Base-by-base conservation (phyloP, 1,140 invertebrate species). In the Drosophila ficusphila region DNA sequence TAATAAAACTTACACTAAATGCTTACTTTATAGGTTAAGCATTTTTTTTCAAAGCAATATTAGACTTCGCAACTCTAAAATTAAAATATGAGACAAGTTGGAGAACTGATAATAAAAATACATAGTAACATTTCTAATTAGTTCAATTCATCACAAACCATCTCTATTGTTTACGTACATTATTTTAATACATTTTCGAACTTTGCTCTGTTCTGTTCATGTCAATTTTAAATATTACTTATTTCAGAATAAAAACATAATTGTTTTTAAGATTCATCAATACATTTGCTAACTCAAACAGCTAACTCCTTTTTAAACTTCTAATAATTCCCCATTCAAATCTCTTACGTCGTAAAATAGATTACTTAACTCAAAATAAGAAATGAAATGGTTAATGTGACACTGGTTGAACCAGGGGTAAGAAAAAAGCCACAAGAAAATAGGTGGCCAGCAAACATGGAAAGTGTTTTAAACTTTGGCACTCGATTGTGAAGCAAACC, bases 381-480 rank as follows among this genome's bases (percentile, higher is more conserved):
- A 18, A 57, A 34, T 19, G 16, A 34, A 6, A 19, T 23, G 9
- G 2, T 12, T 8, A 18, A 21, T 31, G 54, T 23, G 53, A 58
- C 56, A 54, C 31, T 25, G 14, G n/a, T 60, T 60, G 53, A 61
- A 53, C 53, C 27, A 56, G 12, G 21, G 18, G 34, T 25, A 29
- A 1, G 4, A 29, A 9, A 19, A 38, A 60, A 44, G 18, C 27
- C 14, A 62, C 34, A 18, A 21, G 14, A 27, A 29, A 19, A 25
- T 25, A 34, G 29, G 5, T n/a, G 56, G 39, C 29, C 38, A 16
- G 1, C 56, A 27, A 67, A 68, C 64, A 67, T 41, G 46, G 29
- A 67, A 67, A 67, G 62, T 67, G 36, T 67, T 52, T 67, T 67
- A 67, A 67, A 67, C 60, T 52, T 67, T 67, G 64, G 19, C 62